Evolutionary conservation across 2,888 invertebrate species (phyloP), one percentile per base, ranked within the genome.

Genomic region (Nephrotoma appendiculata): DNA sequence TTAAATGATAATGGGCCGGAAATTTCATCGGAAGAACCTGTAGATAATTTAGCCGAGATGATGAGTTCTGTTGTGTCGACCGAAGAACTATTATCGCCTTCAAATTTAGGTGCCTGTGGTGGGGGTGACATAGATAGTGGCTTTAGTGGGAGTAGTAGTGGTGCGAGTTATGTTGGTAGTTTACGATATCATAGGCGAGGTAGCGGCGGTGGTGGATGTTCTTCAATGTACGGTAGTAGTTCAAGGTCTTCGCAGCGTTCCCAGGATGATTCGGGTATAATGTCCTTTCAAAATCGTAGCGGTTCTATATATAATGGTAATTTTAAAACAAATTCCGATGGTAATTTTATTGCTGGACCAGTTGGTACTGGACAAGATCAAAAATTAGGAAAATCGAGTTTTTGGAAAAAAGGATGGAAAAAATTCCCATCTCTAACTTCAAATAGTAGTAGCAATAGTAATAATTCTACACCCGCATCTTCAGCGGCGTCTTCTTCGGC

Each of bases 121-220:
- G 87, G 87, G 41, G 92, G 92, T 71, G 96, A 96, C 91, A 93
- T 96, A 90, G 96, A 96, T 91, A 96, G 96, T 91, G 96, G 96
- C 87, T 96, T 96, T 91, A 92, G 92, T 88, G 91, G 91, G 92
- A 96, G 96, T 92, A 96, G 96, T 90, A 96, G 96, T 91, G 96
- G 96, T 90, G 96, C 95, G 91, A 96, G 96, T 92, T 96, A 96
- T 91, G 95, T 95, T 52, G 95, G 95, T 89, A 95, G 95, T 91
- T 92, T 95, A 90, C 93, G 95, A 88, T 92, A 92, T 89, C 85
- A 85, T 44, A 45, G 85, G 11, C 85, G 85, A 6, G 87, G 87
- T 48, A 45, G 45, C 6, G 86, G 86, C 12, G 86, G 71, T 6
- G 44, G 45, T 52, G 85, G 43, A 6, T 85, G 85, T 45, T 86